A percentile compares a stretch with the other conserved stretches of the same genome.
Conservation (phyloP, 2,888 invertebrate species). For the Malachius bipustulatus region DNA sequence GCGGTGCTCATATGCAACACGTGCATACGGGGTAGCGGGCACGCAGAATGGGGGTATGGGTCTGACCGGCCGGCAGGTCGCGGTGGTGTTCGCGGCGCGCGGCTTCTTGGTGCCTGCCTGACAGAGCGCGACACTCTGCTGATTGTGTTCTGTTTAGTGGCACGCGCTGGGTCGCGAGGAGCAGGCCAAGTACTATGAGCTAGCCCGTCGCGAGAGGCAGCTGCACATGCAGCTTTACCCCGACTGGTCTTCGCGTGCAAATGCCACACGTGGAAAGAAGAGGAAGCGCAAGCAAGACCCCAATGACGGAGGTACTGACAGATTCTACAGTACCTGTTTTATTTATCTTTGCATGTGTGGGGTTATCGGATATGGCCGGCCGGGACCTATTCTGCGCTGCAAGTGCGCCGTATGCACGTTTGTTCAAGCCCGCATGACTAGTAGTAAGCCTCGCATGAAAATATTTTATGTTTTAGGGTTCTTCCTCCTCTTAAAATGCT, state of each 20-base stretch:
- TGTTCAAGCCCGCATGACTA: no score
- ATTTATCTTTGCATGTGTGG: conserved; percentile 27
- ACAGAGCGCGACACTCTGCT: conserved; percentile 21
- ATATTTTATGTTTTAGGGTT: no score
- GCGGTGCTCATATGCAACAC: conserved; percentile 16
- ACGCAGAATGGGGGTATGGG: conserved; percentile 11
- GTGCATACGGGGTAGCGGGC: conserved; percentile 20
- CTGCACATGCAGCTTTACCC: conserved; percentile 99
- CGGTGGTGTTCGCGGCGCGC: conserved; percentile 19
- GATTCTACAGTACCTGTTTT: conserved; percentile 22
- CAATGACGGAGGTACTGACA: conserved; percentile 80
- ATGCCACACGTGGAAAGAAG: conserved; percentile 99
- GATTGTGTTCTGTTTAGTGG: conserved; percentile 63
- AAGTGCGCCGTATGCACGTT: conserved; percentile 27
- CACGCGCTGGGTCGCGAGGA: conserved; percentile 98
- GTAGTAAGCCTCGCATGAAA: conserved; percentile 21
- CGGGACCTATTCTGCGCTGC: conserved; percentile 39
- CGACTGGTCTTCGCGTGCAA: conserved; percentile 98
- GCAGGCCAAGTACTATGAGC: conserved; percentile 99
- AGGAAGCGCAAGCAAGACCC: conserved; percentile 98
- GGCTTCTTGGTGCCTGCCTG: conserved; percentile 39
- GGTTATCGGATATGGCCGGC: conserved; percentile 37
- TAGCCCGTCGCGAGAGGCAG: conserved; percentile 96
- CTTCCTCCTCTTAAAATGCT: no score
- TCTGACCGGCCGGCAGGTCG: conserved; percentile 15